Conservation (phyloP, 2,888 invertebrate genomes). For the Plagiodera versicolora region DNA sequence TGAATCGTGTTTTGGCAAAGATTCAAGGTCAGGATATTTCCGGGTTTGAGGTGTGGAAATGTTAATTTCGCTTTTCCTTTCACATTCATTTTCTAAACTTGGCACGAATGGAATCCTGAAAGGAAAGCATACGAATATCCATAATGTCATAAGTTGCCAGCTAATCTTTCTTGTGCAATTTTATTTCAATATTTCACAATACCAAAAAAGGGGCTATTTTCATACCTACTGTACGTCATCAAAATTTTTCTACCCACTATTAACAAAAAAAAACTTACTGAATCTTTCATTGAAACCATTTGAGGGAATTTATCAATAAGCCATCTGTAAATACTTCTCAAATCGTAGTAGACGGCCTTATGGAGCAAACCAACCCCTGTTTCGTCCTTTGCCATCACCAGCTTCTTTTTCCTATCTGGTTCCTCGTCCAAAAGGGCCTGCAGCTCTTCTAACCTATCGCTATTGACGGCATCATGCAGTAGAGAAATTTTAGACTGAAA, state of each 20-base stretch:
- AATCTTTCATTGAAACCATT: conserved; percentile 68
- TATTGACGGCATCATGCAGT: conserved; percentile 74
- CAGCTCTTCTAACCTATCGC: conserved; percentile 70
- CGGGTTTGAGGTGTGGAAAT: conserved; percentile 15
- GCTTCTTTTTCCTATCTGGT: conserved; percentile 57
- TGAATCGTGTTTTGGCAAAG: conserved; percentile 11
- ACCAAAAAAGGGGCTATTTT: too few species aligned
- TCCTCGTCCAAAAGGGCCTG: conserved; percentile 58
- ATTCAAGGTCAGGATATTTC: conserved; percentile 9
- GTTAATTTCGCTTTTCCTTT: conserved; percentile 12
- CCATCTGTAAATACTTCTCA: conserved; percentile 71
- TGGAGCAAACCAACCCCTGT: conserved; percentile 75
- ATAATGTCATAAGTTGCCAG: too few species aligned
- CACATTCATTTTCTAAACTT: conserved; percentile 6
- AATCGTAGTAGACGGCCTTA: conserved; percentile 77
- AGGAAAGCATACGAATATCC: neutral
- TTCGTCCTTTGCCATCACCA: conserved; percentile 67
- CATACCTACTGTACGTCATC: too few species aligned
- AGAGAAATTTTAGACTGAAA: conserved; percentile 70
- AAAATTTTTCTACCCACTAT: too few species aligned
- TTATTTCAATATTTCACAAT: too few species aligned
- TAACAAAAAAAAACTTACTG: too few species aligned
- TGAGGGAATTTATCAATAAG: conserved; percentile 69
- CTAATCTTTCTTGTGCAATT: too few species aligned
- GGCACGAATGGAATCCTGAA: neutral